Conservation (phyloP, 1,140 invertebrate species). For the Stenopsyche tienmushanensis region DNA sequence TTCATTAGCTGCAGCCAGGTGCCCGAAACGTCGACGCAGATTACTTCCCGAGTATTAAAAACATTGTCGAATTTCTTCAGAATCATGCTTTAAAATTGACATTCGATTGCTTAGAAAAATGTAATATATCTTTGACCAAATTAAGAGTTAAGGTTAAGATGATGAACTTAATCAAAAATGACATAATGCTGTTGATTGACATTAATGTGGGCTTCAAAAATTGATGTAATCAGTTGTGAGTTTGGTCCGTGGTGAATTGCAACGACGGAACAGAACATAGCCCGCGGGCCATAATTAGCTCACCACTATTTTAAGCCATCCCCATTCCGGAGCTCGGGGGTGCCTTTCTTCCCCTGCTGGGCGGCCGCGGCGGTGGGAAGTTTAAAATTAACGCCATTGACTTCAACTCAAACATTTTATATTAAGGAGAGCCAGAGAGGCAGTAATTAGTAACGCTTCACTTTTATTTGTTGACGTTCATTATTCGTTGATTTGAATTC, state of each 20-base stretch:
- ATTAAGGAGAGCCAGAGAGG: conserved; percentile 39
- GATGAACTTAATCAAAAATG: neutral
- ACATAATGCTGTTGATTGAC: neutral
- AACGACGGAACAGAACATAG: no score
- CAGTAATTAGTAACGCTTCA: conserved; percentile 58
- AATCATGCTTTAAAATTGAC: neutral
- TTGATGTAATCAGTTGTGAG: no score
- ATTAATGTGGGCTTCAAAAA: neutral
- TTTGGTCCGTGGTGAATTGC: no score
- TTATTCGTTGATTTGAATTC: conserved; percentile 55
- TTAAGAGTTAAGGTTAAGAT: no score
- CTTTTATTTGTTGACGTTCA: conserved; percentile 59
- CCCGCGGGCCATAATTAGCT: no score
- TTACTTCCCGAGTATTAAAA: neutral
- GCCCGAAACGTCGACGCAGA: conserved; percentile 11
- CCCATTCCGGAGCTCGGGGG: no score
- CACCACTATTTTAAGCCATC: no score
- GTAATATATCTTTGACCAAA: neutral
- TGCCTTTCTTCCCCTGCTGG: conserved; percentile 10
- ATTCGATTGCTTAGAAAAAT: neutral
- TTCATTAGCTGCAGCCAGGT: conserved; percentile 38
- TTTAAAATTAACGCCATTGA: conserved; percentile 43
- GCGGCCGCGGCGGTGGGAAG: conserved; percentile 31
- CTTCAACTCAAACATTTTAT: conserved; percentile 42
- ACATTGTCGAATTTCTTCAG: neutral